Evolutionary conservation across 37 sponge, comb jelly and placozoan genomes (phyloP), one percentile per base, ranked within the genome.

Genomic region (Halichondria panicea): DNA sequence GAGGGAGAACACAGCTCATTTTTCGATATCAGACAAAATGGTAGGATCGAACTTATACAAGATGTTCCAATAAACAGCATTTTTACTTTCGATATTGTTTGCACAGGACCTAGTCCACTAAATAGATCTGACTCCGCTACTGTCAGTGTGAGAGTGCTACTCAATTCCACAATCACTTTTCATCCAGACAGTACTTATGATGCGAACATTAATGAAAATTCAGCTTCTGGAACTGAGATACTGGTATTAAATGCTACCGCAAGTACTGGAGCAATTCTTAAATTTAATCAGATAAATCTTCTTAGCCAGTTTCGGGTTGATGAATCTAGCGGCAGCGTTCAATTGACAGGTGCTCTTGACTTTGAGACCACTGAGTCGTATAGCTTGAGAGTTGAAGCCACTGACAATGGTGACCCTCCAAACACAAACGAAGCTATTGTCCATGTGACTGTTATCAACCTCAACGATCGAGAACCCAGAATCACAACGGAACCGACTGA

Each of bases 141-240:
- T 15, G 83, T 91, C 2, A 68, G 53, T 37, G 31, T 75, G 24
- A 39, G 68, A 34, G 68, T 75, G 28, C 36, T 75, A 4, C 56
- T 75, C 4, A 33, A 83, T 9, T 59, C 38, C 62, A 74, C 70
- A 48, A 88, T 88, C 36, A 71, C 81, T 33, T 88, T 88, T 42
- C n/a, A 34, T 44, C 63, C 79, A 38, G 60, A 61, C 34, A 39
- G 28, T 28, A 43, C 18, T 9, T 71, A 81, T 31, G 50, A 33
- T n/a, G 40, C 28, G 1, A 44, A 45, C 22, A 25, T 77, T 12
- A 38, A 36, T 63, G 88, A 81, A 31, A 44, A 75, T 61, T 31
- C 73, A 0, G 22, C 9, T 40, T 63, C 67, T 34, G 66, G 42
- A 0, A 30, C 42, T 0, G 39, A 46, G 28, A 39, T 68, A 15